Conservation (phyloP, 2,113 vertebrate species). For the Pedetes capensis region DNA sequence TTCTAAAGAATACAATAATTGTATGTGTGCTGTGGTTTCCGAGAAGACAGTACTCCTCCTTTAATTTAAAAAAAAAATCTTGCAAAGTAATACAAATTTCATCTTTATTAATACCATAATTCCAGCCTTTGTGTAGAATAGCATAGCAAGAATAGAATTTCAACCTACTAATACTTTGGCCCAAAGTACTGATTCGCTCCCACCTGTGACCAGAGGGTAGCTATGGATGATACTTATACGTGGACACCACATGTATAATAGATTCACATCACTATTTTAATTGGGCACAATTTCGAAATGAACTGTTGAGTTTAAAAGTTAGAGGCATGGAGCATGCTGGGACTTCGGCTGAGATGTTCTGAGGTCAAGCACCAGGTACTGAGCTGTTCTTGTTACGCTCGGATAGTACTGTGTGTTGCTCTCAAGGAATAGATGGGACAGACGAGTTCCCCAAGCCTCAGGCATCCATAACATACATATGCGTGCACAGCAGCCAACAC, state of each 20-base stretch:
- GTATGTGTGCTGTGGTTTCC: neutral
- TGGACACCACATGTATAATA: neutral
- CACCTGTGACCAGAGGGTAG: neutral
- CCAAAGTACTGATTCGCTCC: neutral
- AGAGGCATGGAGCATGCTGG: constrained; percentile 85
- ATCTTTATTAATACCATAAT: neutral
- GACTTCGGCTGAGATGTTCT: constrained; percentile 86
- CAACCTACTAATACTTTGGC: constrained; percentile 4
- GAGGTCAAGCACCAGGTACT: constrained; percentile 98
- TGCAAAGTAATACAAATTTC: constrained; percentile 2
- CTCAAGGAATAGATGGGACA: constrained; percentile 83
- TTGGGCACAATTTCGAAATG: constrained; percentile 79
- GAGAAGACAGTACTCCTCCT: neutral
- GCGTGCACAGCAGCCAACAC: neutral
- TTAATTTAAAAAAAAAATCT: constrained; percentile 6
- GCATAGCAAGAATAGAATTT: constrained; percentile 3
- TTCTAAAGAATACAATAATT: constrained; percentile 44
- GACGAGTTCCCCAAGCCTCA: constrained; percentile 68
- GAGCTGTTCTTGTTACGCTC: constrained; percentile 94
- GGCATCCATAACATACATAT: neutral
- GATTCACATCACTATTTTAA: constrained; percentile 50
- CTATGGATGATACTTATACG: neutral
- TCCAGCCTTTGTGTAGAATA: constrained; percentile 22
- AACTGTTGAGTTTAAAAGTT: constrained; percentile 84
- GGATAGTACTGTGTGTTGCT: constrained; percentile 93